Percentiles rank a stretch among this genome's conserved stretches.
Conservation (phyloP, 2,113 vertebrate species). For the Crotalus tigris region DNA sequence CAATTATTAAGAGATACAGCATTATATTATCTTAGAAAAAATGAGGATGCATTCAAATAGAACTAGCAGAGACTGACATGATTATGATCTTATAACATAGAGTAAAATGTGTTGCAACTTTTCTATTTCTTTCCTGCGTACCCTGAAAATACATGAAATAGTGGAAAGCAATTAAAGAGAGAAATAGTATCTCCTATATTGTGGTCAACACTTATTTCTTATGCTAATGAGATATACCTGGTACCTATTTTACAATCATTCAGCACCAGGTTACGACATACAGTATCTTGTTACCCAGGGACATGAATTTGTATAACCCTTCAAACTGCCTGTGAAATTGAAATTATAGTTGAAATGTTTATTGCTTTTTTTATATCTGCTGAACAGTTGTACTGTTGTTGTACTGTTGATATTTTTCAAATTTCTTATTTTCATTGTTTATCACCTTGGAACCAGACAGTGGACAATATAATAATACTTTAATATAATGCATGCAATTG, state of each 20-base stretch:
- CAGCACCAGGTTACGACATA: neutral
- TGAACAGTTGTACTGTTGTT: neutral
- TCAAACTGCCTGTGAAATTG: neutral
- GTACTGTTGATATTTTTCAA: neutral
- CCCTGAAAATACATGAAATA: neutral
- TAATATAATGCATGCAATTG: neutral
- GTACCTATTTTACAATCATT: neutral
- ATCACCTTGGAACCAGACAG: neutral
- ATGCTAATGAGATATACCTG: neutral
- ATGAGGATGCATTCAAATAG: constrained; percentile 6
- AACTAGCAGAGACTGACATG: neutral
- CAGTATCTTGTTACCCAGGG: neutral
- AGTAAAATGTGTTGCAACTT: constrained; percentile 16
- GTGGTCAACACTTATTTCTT: accelerated
- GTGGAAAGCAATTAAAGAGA: neutral
- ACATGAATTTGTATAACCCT: neutral
- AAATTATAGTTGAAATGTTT: neutral
- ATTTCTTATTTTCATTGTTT: neutral
- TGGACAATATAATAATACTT: neutral
- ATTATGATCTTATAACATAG: neutral
- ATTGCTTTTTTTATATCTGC: neutral
- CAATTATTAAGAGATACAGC: neutral
- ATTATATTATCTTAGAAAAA: constrained; percentile 32
- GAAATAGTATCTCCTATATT: accelerated
- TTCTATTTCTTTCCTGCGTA: neutral